phyloP scores from a whole-genome alignment of 2,113 vertebrate genomes.

The Gallinago media region DNA sequence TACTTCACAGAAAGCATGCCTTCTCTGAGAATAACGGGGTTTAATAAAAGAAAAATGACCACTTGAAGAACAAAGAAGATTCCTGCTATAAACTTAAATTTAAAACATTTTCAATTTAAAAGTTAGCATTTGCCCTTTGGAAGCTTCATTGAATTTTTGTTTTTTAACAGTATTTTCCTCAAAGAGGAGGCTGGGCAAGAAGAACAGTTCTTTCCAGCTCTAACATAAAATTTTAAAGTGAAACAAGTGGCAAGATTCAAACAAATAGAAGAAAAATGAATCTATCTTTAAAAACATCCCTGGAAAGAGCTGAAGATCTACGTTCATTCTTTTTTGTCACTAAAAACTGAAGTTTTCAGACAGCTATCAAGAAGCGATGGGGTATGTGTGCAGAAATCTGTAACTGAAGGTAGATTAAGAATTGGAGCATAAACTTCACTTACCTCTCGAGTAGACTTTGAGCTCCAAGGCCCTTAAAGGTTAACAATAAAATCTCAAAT shows the following conservation, averaged over 20 bases:
- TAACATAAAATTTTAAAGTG: slow-evolving; percentile 36
- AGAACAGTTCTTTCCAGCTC: slow-evolving; percentile 22
- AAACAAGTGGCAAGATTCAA: slow-evolving; percentile 42
- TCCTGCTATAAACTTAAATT: slow-evolving; percentile 48
- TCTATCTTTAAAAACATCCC: slow-evolving; percentile 12
- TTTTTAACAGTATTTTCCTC: slow-evolving; percentile 52
- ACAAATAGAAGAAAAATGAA: slow-evolving; percentile 57
- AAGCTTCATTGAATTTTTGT: slow-evolving; percentile 49
- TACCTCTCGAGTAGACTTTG: slow-evolving; percentile 70
- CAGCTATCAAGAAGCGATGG: slow-evolving; percentile 44
- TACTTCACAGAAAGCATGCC: slow-evolving; percentile 6
- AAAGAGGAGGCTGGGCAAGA: slow-evolving; percentile 40
- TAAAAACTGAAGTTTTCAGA: slow-evolving; percentile 46
- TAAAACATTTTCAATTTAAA: slow-evolving; percentile 49
- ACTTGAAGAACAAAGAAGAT: neutral
- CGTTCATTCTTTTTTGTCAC: neutral
- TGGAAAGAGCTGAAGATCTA: slow-evolving; percentile 11
- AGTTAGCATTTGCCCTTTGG: slow-evolving; percentile 60
- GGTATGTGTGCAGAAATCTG: slow-evolving; percentile 57
- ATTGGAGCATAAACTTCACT: slow-evolving; percentile 80
- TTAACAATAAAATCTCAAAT: slow-evolving; percentile 83
- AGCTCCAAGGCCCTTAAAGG: slow-evolving; percentile 81
- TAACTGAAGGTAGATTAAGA: slow-evolving; percentile 71
- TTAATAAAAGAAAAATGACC: neutral
- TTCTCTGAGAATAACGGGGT: neutral